These are phyloP conservation scores for Temnopleurus reevesii DNA, from an alignment of 53 echinoderm and acorn worm species.

Conservation along the genomic window DNA sequence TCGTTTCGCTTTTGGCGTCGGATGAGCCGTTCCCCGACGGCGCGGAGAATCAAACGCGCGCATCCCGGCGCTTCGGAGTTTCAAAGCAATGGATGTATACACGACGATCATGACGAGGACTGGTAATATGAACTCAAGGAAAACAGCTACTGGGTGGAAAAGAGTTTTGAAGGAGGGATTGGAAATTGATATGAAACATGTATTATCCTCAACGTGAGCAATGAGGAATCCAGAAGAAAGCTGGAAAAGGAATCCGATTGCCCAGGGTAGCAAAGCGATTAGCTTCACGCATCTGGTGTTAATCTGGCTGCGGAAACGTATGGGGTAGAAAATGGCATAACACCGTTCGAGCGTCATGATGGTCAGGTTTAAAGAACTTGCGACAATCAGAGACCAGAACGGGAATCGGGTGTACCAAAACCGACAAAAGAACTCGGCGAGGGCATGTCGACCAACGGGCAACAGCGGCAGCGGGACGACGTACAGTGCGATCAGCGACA, in stretches of 20 bases:
- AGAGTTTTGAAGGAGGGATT: not conserved
- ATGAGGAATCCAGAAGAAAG: not conserved
- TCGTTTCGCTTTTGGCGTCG: not conserved
- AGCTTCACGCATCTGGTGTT: not conserved
- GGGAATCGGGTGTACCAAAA: constrained; percentile 9
- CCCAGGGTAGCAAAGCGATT: constrained; percentile 16
- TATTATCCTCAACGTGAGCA: not conserved
- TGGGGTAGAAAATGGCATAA: constrained; percentile 12
- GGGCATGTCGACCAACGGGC: not conserved
- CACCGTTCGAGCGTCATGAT: constrained; percentile 15
- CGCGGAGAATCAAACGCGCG: not conserved
- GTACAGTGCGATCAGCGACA: not conserved
- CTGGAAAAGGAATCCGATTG: constrained; percentile 4
- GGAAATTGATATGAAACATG: not conserved
- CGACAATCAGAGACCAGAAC: constrained; percentile 10
- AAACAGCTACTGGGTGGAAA: not conserved
- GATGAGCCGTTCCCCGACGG: too few relatives aligned
- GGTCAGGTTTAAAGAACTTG: constrained; percentile 12
- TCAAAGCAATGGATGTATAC: not conserved
- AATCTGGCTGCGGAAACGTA: not conserved
- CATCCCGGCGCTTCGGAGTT: not conserved
- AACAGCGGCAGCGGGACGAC: constrained; percentile 23
- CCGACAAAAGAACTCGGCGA: not conserved
- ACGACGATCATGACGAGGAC: constrained; percentile 16
- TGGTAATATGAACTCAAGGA: constrained; percentile 12